A percentile compares a stretch with the other conserved stretches of the same genome.
Evolutionary conservation across 1,140 invertebrate species (phyloP).

Genomic region (Zaprionus capensis): DNA sequence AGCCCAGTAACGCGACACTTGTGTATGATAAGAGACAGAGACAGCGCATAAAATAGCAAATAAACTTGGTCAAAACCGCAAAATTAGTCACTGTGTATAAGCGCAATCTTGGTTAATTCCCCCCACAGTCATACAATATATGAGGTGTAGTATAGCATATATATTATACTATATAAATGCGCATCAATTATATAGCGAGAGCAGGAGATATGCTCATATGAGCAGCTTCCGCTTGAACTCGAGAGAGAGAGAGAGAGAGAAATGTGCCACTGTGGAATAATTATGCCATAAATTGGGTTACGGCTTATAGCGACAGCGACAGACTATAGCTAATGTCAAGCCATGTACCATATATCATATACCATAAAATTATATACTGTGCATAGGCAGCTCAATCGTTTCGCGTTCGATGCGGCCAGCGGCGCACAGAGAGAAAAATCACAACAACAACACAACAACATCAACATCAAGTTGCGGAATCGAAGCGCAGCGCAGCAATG

Average conservation of each 20-base stretch:
- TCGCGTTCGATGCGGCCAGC: constrained; percentile 7
- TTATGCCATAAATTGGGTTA: constrained; percentile 65
- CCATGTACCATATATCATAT: constrained; percentile 7
- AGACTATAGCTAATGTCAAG: constrained; percentile 21
- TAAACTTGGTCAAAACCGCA: constrained; percentile 1
- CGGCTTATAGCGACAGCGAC: background rate
- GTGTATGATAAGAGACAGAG: constrained; percentile 30
- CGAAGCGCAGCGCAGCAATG: constrained; percentile 37
- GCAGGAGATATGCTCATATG: constrained; percentile 74
- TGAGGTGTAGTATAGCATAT: background rate
- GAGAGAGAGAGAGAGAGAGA: background rate
- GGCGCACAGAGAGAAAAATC: constrained; percentile 17
- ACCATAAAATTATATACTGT: constrained; percentile 5
- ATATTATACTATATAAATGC: background rate
- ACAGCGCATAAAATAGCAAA: constrained; percentile 9
- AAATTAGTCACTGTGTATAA: constrained; percentile 19
- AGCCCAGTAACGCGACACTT: constrained; percentile 33
- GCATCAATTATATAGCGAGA: constrained; percentile 20
- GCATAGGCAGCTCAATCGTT: constrained; percentile 20
- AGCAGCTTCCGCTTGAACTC: constrained; percentile 68
- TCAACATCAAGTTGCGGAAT: constrained; percentile 43
- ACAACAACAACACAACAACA: constrained; percentile 18
- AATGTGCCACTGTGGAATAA: constrained; percentile 56
- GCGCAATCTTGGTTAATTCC: constrained; percentile 16
- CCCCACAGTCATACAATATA: background rate